phyloP scores from a whole-genome alignment of 2,888 invertebrate species.

The Sesia bembeciformis region DNA sequence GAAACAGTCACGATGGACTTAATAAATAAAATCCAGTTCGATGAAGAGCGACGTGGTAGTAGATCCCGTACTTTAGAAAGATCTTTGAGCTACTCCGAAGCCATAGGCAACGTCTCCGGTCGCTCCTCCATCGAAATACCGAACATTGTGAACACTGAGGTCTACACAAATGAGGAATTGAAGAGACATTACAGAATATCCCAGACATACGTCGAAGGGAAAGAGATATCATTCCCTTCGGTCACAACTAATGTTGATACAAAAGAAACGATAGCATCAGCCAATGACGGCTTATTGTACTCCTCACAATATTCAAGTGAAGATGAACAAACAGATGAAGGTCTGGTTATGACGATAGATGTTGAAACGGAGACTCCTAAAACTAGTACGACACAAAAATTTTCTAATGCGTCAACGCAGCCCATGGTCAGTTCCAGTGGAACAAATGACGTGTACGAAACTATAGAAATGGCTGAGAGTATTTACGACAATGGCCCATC shows the following conservation, averaged over 20 bases:
- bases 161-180: constrained; percentile 57
- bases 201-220: constrained; percentile 62
- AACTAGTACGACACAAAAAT: constrained; percentile 26
- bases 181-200: constrained; percentile 61
- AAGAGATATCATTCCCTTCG: constrained; percentile 48
- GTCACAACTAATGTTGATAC: constrained; percentile 27
- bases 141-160: constrained; percentile 48
- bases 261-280: constrained; percentile 12
- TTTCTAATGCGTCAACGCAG: constrained; percentile 41
- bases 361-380: constrained; percentile 38
- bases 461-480: constrained; percentile 39
- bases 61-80: constrained; percentile 44
- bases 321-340: constrained; percentile 40
- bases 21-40: background rate
- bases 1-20: background rate
- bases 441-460: constrained; percentile 36
- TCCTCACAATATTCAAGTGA: constrained; percentile 50
- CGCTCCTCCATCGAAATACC: constrained; percentile 60
- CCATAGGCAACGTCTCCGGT: constrained; percentile 48
- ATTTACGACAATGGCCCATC: constrained; percentile 27
- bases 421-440: constrained; percentile 30
- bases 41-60: constrained; percentile 39
- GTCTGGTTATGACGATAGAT: constrained; percentile 57
- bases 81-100: constrained; percentile 61
- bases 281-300: constrained; percentile 22